Conservation (phyloP, 2,797 vertebrate species). For the Heterohyrax brucei region DNA sequence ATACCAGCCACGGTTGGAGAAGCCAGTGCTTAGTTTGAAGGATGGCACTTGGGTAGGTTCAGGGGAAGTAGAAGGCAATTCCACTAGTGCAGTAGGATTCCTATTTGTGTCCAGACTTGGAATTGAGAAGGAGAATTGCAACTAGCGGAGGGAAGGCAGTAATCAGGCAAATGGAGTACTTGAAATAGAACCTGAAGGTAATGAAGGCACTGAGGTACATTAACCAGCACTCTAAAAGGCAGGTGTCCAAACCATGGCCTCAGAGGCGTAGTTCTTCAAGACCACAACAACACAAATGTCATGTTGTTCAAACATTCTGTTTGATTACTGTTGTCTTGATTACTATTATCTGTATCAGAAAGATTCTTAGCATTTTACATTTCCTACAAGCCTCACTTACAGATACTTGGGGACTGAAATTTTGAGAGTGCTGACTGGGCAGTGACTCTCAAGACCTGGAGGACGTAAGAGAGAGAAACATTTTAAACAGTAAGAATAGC, state of each 20-base stretch:
- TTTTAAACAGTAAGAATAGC: background rate
- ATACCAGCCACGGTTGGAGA: background rate
- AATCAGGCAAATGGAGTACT: background rate
- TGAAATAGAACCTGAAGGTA: conserved; percentile 4
- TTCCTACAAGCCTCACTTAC: background rate
- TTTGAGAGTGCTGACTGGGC: background rate
- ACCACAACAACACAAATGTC: background rate
- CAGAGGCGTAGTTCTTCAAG: background rate
- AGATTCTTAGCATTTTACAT: background rate
- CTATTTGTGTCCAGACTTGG: background rate
- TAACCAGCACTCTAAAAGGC: background rate
- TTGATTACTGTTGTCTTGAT: background rate
- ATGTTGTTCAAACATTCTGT: background rate
- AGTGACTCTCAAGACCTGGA: background rate
- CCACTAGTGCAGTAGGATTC: background rate
- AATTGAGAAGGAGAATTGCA: background rate
- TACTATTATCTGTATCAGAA: background rate
- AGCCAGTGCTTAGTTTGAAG: background rate
- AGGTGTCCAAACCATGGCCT: background rate
- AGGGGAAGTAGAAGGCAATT: background rate
- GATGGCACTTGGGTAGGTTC: background rate
- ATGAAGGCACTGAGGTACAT: background rate
- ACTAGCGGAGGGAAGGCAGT: background rate
- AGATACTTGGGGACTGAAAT: background rate
- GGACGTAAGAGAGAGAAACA: background rate